A percentile compares a stretch with the other conserved stretches of the same genome.
Conservation (phyloP, 2,113 vertebrate species). For the Zosterops hypoxanthus region DNA sequence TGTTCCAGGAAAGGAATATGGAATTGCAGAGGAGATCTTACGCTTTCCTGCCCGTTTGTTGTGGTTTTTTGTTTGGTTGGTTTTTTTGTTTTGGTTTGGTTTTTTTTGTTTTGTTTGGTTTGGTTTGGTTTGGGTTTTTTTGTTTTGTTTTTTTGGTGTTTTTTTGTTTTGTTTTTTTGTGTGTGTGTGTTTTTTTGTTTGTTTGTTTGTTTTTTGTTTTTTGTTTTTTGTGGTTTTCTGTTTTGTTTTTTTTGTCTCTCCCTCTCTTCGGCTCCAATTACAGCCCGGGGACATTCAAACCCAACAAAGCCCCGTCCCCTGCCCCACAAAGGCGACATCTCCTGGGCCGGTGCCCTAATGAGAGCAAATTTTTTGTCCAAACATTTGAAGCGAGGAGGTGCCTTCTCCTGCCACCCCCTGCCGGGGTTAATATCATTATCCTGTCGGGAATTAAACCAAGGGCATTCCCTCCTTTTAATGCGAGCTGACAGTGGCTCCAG, state of each 20-base stretch:
- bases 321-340: slow-evolving; percentile 15
- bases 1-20: too few species aligned
- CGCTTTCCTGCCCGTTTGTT: too few species aligned
- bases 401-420: slow-evolving; percentile 26
- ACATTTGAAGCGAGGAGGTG: slow-evolving; percentile 37
- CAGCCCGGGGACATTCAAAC: neutral
- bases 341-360: slow-evolving; percentile 36
- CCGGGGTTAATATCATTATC: slow-evolving; percentile 59
- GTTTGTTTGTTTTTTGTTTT: too few species aligned
- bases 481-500: slow-evolving; percentile 80
- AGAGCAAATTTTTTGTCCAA: slow-evolving; percentile 67
- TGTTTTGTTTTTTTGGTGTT: too few species aligned
- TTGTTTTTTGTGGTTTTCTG: too few species aligned
- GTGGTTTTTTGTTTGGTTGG: too few species aligned
- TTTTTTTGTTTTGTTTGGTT: too few species aligned
- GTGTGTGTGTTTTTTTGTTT: too few species aligned
- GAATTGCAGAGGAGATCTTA: too few species aligned
- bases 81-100: too few species aligned
- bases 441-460: slow-evolving; percentile 2
- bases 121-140: too few species aligned
- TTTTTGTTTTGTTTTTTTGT: too few species aligned
- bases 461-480: slow-evolving; percentile 66
- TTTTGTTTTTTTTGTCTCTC: neutral
- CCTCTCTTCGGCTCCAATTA: neutral
- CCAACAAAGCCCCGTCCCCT: neutral